phyloP scores from a whole-genome alignment of 1,140 invertebrate genomes.

The Lordiphosa collinella region DNA sequence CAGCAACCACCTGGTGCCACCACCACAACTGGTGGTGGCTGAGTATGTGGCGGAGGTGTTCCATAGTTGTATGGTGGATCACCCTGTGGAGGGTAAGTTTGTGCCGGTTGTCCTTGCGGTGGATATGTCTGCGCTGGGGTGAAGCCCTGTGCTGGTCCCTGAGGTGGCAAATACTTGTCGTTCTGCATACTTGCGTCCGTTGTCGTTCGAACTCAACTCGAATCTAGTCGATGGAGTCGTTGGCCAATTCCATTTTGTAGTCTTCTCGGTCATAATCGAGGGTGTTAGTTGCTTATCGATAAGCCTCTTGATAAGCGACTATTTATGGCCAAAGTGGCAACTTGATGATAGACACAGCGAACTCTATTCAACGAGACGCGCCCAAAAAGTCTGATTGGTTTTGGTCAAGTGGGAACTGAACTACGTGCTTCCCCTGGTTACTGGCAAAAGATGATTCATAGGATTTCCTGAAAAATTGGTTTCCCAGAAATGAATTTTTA shows the following conservation, averaged over 20 bases:
- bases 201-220: neutral
- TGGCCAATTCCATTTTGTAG: neutral
- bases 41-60: slow-evolving; percentile 3
- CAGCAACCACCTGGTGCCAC: slow-evolving; percentile 29
- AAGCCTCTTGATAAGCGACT: too few relatives aligned
- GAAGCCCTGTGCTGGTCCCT: slow-evolving; percentile 10
- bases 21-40: slow-evolving; percentile 11
- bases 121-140: neutral
- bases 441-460: too few relatives aligned
- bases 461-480: slow-evolving; percentile 31
- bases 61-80: slow-evolving; percentile 1
- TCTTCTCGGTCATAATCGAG: too few relatives aligned
- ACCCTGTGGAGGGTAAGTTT: neutral
- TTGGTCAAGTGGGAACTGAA: too few relatives aligned
- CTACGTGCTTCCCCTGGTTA: too few relatives aligned
- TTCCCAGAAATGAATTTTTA: too few relatives aligned
- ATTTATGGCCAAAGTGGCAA: too few relatives aligned
- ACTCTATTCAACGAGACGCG: too few relatives aligned
- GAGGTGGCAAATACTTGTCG: slow-evolving; percentile 26
- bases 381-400: too few relatives aligned
- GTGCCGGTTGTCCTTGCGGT: slow-evolving; percentile 12
- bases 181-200: slow-evolving; percentile 16
- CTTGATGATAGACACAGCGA: too few relatives aligned
- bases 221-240: slow-evolving; percentile 8
- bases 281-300: too few relatives aligned